Conservation (phyloP, 2,797 vertebrate species). For the Xenentodon cancila region DNA sequence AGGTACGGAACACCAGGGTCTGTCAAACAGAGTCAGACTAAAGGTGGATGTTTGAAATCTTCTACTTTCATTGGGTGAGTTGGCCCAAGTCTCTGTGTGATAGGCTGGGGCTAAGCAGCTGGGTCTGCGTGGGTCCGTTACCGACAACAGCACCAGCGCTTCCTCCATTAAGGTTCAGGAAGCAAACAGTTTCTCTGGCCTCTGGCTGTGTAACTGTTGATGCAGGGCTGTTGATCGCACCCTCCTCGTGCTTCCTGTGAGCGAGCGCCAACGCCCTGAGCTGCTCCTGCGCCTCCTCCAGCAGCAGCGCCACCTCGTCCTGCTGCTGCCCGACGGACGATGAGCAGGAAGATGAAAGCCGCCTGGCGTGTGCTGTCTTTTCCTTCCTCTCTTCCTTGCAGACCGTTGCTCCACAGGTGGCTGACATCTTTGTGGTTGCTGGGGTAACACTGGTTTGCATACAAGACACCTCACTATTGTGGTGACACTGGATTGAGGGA, state of each 20-base stretch:
- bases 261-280: constrained; percentile 71
- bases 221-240: background rate
- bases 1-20: constrained; percentile 45
- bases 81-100: constrained; percentile 77
- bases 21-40: constrained; percentile 51
- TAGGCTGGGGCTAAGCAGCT: constrained; percentile 74
- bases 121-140: constrained; percentile 79
- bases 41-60: constrained; percentile 4
- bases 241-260: constrained; percentile 74
- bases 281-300: constrained; percentile 78
- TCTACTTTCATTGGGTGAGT: constrained; percentile 73
- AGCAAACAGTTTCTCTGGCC: constrained; percentile 81
- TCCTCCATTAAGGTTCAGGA: constrained; percentile 72
- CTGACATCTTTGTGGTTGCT: constrained; percentile 18
- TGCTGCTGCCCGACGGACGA: constrained; percentile 46
- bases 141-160: constrained; percentile 54
- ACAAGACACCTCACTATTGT: constrained; percentile 76
- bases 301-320: constrained; percentile 67
- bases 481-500: constrained; percentile 78
- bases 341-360: constrained; percentile 43
- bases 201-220: constrained; percentile 10
- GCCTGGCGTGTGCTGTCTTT: background rate
- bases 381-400: constrained; percentile 28
- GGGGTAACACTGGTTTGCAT: constrained; percentile 76
- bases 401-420: constrained; percentile 19